Conservation (phyloP, 2,797 vertebrate species). For the Helicolenus hilgendorfi region DNA sequence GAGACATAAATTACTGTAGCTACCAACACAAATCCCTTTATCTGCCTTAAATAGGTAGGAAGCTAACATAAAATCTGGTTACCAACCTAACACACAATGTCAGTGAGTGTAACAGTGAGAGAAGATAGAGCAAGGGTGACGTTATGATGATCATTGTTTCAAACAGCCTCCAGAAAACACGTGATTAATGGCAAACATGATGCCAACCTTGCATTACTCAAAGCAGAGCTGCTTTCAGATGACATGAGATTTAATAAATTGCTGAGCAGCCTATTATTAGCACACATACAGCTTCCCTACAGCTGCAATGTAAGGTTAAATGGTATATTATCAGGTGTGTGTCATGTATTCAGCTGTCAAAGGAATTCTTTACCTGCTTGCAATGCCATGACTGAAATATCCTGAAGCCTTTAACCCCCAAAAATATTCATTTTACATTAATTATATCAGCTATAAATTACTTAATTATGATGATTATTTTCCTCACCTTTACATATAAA, state of each 20-base stretch:
- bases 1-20: constrained; percentile 14
- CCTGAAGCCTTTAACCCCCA: too few species aligned
- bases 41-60: background rate
- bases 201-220: background rate
- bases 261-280: background rate
- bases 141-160: background rate
- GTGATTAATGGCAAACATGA: background rate
- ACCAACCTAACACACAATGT: background rate
- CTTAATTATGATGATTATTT: background rate
- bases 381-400: background rate
- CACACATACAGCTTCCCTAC: background rate
- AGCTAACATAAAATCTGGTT: background rate
- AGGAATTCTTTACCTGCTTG: background rate
- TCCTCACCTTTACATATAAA: background rate
- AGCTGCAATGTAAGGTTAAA: background rate
- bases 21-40: background rate
- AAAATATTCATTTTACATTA: background rate
- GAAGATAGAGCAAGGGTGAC: background rate
- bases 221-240: background rate
- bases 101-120: background rate
- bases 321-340: background rate
- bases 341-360: background rate
- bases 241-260: background rate
- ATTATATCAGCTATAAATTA: background rate
- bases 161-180: background rate